phyloP scores from a whole-genome alignment of 2,113 vertebrate genomes.

The Seriola quinqueradiata region DNA sequence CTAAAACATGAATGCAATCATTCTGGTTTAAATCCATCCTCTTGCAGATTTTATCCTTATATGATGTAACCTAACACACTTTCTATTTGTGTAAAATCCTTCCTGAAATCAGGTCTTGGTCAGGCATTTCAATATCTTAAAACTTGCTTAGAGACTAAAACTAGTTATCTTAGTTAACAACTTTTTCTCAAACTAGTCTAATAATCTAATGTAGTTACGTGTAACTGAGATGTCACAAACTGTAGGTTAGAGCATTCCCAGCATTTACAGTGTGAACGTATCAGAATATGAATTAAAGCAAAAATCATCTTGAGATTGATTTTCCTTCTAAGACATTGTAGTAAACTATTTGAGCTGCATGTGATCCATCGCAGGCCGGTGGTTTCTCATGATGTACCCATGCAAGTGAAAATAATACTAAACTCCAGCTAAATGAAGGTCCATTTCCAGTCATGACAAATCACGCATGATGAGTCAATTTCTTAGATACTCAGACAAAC shows the following conservation, averaged over 20 bases:
- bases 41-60: neutral
- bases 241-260: neutral
- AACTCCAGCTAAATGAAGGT: slow-evolving; percentile 37
- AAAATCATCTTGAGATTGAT: slow-evolving; percentile 1
- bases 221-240: neutral
- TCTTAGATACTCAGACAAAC: slow-evolving; percentile 37
- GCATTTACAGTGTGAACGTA: neutral
- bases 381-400: neutral
- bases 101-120: slow-evolving; percentile 22
- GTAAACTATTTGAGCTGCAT: slow-evolving; percentile 1
- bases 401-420: slow-evolving; percentile 13
- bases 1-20: neutral
- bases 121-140: slow-evolving; percentile 21
- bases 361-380: neutral
- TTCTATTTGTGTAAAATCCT: slow-evolving; percentile 30
- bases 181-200: slow-evolving; percentile 12
- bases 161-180: neutral
- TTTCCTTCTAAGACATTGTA: neutral
- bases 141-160: slow-evolving; percentile 20
- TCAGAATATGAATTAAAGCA: neutral
- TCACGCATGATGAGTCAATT: slow-evolving; percentile 9
- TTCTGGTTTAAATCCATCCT: neutral
- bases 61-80: slow-evolving; percentile 14
- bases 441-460: slow-evolving; percentile 34
- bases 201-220: neutral